These are phyloP conservation scores for Etia nguti DNA, from an alignment of 2,113 vertebrate species.

Conservation along the genomic window DNA sequence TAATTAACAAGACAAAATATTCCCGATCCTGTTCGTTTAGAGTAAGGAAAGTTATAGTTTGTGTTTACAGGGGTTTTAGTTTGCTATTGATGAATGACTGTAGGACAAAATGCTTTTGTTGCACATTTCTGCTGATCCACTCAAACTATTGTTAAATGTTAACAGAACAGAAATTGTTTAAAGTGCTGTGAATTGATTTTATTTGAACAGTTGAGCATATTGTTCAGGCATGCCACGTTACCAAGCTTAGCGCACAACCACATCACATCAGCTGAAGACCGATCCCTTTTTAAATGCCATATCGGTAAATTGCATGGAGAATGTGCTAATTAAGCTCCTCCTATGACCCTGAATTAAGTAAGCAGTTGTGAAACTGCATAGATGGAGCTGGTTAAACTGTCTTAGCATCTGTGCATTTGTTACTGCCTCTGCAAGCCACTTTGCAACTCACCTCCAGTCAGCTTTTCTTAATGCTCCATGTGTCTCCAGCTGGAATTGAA, in stretches of 20 bases:
- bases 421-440: background rate
- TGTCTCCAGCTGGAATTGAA: too few relatives aligned
- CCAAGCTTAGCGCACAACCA: background rate
- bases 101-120: rapidly evolving
- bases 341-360: background rate
- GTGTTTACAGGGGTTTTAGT: background rate
- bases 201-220: background rate
- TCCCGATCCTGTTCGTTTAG: background rate
- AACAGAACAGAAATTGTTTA: rapidly evolving
- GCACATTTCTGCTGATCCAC: background rate
- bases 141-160: background rate
- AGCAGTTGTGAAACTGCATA: background rate
- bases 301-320: rapidly evolving
- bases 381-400: background rate
- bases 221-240: background rate
- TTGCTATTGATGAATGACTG: background rate
- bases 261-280: too few relatives aligned
- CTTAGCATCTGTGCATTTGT: background rate
- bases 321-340: background rate
- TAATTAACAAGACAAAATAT: background rate
- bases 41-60: background rate
- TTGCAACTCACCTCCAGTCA: background rate
- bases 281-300: background rate
- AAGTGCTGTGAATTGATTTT: background rate
- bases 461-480: background rate